phyloP scores from a whole-genome alignment of 2,888 invertebrate species.

The Coronaproctus castanopsis region DNA sequence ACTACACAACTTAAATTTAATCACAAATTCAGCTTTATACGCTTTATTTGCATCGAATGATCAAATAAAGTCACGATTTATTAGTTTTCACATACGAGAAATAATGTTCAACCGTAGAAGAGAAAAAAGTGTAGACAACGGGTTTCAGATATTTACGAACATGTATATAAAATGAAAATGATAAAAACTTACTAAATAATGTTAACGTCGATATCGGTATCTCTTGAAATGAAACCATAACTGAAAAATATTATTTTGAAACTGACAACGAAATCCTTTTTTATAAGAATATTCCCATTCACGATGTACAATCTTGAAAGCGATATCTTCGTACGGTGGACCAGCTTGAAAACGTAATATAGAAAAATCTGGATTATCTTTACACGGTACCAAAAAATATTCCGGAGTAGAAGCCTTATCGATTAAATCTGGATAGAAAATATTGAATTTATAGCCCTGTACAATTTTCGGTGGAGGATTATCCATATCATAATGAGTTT shows the following conservation, averaged over 20 bases:
- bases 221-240: constrained; percentile 99
- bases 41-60: no score
- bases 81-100: no score
- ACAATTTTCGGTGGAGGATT: constrained; percentile 99
- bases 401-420: constrained; percentile 81
- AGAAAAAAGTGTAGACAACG: no score
- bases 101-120: no score
- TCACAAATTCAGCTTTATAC: no score
- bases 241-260: constrained; percentile 98
- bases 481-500: constrained; percentile 99
- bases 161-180: no score
- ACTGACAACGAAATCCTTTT: constrained; percentile 93
- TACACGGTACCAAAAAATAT: constrained; percentile 73
- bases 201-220: constrained; percentile 72
- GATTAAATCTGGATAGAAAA: constrained; percentile 97
- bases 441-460: constrained; percentile 99
- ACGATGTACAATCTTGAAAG: constrained; percentile 93
- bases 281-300: constrained; percentile 99
- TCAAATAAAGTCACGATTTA: no score
- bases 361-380: constrained; percentile 86
- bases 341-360: constrained; percentile 90
- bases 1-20: no score
- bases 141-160: no score
- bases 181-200: no score
- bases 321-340: constrained; percentile 97